Evolutionary conservation across 2,888 invertebrate genomes (phyloP), one percentile per base, ranked within the genome.

Genomic region (Mongoloraphidia duomilia): DNA sequence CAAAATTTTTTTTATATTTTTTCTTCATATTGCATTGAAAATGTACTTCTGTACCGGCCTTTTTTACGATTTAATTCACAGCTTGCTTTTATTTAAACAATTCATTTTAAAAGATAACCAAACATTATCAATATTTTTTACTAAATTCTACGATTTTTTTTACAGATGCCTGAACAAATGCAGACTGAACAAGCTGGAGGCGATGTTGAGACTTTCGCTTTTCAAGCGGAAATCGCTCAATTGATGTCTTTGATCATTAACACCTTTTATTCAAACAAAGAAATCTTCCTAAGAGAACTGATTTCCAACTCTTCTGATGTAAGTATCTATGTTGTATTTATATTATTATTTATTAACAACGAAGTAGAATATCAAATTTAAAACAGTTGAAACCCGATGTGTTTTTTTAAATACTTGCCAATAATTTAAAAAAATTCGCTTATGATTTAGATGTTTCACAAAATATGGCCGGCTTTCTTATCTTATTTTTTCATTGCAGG

Each of bases 231-330:
- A 74, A 95, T 95, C 69, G 94, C 94, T 65, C 89, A 89, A 80
- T 79, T 95, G 64, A 94, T 96, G 94, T 90, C 89, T 54, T 72
- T 95, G 69, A 95, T 95, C 79, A 96, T 96, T 81, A 95, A 96
- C 79, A 95, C 95, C 47, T 95, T 96, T 74, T 96, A 95, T 70
- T 92, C 91, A 1, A 95, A 95, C 79, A 95, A 96, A 73, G 95
- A 95, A 71, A 93, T 96, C 62, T 96, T 95, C 72, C 79, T 95
- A 50, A 79, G 94, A 69, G 95, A 95, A 72, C 76, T 96, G 75
- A 93, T 95, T 65, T 95, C 94, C n/a, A 95, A 95, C 67, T 81
- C 91, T 0, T 92, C 92, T 46, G 95, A 96, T 77, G 26, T 87
- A 71, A 65, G 67, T 70, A 67, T 53, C 26, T 36, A 49, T 46